Conservation (phyloP, 2,113 vertebrate species). For the Salminus brasiliensis region DNA sequence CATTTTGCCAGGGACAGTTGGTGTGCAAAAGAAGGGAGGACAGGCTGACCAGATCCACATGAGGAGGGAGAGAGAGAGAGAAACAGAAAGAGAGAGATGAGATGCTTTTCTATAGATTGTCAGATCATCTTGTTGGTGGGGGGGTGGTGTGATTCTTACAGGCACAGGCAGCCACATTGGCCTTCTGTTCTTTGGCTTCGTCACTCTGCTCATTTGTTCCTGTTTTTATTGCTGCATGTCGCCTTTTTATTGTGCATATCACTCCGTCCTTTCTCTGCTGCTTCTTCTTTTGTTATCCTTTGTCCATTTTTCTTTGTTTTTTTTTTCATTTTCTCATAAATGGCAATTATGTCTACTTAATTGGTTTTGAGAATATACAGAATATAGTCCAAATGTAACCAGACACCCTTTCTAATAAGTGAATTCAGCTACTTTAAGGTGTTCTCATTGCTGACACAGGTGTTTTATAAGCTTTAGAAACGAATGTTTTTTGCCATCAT, state of each 20-base stretch:
- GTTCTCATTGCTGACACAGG: too few species aligned
- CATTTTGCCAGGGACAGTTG: conserved; percentile 50
- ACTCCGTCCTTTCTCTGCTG: conserved; percentile 19
- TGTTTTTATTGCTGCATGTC: conserved; percentile 5
- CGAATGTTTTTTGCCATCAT: too few species aligned
- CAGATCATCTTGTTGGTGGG: conserved; percentile 36
- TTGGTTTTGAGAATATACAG: too few species aligned
- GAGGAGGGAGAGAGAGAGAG: conserved; percentile 17
- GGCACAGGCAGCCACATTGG: conserved; percentile 41
- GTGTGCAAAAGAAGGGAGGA: conserved; percentile 46
- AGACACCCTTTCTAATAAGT: too few species aligned
- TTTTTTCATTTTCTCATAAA: not conserved
- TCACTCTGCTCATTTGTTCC: conserved; percentile 36
- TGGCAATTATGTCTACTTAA: too few species aligned
- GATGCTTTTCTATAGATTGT: conserved; percentile 44
- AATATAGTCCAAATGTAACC: too few species aligned
- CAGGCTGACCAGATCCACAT: conserved; percentile 36
- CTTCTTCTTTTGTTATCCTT: conserved; percentile 5
- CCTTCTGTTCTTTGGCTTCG: conserved; percentile 43
- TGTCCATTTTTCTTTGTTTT: not conserved
- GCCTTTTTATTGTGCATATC: conserved; percentile 37
- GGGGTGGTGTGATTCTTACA: conserved; percentile 42
- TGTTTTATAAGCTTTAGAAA: too few species aligned
- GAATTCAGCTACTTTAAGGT: too few species aligned
- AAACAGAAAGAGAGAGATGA: conserved; percentile 8